Evolutionary conservation across 2,113 vertebrate genomes (phyloP).

Genomic region (Corythaeola cristata): DNA sequence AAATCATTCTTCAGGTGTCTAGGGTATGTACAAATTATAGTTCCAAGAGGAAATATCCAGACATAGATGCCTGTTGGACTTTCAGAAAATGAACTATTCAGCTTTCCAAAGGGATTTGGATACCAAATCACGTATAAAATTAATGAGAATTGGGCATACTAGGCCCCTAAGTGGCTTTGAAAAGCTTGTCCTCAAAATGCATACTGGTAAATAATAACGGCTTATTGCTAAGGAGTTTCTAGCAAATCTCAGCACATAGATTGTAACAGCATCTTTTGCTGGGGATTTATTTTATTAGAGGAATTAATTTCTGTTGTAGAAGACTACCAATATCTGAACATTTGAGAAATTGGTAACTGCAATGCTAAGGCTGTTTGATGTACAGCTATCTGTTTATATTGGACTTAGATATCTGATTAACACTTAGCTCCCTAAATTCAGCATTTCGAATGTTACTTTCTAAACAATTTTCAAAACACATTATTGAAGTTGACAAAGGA

Average conservation of each 20-base stretch:
- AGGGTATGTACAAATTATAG: background rate
- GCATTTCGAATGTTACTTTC: background rate
- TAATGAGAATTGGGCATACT: slow-evolving; percentile 51
- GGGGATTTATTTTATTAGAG: background rate
- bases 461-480: background rate
- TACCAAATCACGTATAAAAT: slow-evolving; percentile 40
- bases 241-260: background rate
- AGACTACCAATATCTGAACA: background rate
- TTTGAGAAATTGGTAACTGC: background rate
- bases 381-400: background rate
- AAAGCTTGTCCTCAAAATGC: slow-evolving; percentile 19
- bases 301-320: background rate
- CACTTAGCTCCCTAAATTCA: background rate
- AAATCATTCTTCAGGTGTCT: slow-evolving; percentile 6
- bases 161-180: slow-evolving; percentile 39
- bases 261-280: background rate
- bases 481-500: background rate
- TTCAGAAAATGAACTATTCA: slow-evolving; percentile 15
- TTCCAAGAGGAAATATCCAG: slow-evolving; percentile 4
- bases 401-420: background rate
- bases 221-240: slow-evolving; percentile 4
- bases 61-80: background rate
- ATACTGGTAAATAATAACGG: slow-evolving; percentile 14
- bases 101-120: slow-evolving; percentile 15
- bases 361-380: background rate